phyloP scores from a whole-genome alignment of 23 tunicate species.

The Styela plicata region DNA sequence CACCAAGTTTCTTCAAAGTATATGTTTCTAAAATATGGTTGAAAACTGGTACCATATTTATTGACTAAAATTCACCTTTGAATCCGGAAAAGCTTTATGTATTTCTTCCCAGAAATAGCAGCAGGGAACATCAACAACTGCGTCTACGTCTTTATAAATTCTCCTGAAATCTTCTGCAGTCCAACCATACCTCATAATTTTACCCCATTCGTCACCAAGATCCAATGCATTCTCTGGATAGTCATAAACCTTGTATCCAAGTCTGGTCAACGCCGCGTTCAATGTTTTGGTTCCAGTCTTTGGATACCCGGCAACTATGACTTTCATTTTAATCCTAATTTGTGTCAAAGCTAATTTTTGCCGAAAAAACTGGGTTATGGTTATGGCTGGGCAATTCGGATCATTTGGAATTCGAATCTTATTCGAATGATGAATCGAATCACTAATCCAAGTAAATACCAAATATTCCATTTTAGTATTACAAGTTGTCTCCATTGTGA shows the following conservation, averaged over 20 bases:
- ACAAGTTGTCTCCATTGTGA: too few species aligned
- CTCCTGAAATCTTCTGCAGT: constrained; percentile 30
- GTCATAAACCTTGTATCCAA: constrained; percentile 63
- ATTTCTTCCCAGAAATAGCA: constrained; percentile 36
- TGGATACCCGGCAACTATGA: constrained; percentile 45
- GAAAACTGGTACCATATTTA: too few species aligned
- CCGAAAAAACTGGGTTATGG: too few species aligned
- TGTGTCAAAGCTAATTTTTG: too few species aligned
- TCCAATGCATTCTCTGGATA: constrained; percentile 51
- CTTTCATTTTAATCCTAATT: constrained; percentile 67
- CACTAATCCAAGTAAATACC: too few species aligned
- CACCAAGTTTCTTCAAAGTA: too few species aligned
- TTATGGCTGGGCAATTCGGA: too few species aligned
- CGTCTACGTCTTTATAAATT: constrained; percentile 43
- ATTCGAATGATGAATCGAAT: too few species aligned
- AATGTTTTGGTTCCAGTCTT: constrained; percentile 68
- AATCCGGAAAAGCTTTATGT: not conserved
- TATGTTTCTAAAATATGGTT: too few species aligned
- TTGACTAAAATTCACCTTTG: constrained; percentile 4
- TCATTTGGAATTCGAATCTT: too few species aligned
- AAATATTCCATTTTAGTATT: too few species aligned
- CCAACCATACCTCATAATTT: constrained; percentile 20
- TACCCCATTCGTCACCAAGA: constrained; percentile 25
- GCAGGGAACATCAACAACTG: constrained; percentile 37
- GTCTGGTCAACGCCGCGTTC: constrained; percentile 33